These are phyloP conservation scores for Muscidifurax raptorellus DNA, from an alignment of 1,140 invertebrate species.

Conservation along the genomic window DNA sequence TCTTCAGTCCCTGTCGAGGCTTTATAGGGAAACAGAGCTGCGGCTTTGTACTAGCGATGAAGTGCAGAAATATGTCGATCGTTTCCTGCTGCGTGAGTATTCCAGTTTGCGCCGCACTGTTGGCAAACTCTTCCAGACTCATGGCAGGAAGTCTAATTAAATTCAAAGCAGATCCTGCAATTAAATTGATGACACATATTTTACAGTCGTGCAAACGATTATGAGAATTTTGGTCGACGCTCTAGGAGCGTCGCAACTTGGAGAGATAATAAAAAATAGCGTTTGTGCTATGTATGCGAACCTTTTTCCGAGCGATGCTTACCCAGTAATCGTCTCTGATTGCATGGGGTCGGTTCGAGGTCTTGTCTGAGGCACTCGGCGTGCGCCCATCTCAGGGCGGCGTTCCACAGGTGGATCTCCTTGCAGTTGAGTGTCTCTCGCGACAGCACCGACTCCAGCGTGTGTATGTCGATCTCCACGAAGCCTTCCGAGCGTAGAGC, in stretches of 20 bases:
- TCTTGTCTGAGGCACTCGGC: constrained; percentile 89
- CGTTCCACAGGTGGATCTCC: constrained; percentile 92
- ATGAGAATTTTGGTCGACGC: not conserved
- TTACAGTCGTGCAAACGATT: constrained; percentile 60
- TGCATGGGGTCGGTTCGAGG: constrained; percentile 83
- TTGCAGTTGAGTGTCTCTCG: constrained; percentile 94
- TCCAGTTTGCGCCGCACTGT: constrained; percentile 91
- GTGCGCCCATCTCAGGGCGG: constrained; percentile 91
- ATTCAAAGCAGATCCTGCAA: constrained; percentile 87
- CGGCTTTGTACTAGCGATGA: constrained; percentile 90
- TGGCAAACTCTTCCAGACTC: constrained; percentile 93
- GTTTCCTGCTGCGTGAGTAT: constrained; percentile 93
- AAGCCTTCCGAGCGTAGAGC: constrained; percentile 94
- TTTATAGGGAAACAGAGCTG: constrained; percentile 87
- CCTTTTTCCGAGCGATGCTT: constrained; percentile 44
- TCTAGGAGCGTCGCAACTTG: not conserved
- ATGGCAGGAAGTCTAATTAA: constrained; percentile 93
- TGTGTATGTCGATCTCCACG: constrained; percentile 92
- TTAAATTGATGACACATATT: constrained; percentile 75
- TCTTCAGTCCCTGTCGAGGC: constrained; percentile 88
- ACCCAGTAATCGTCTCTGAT: constrained; percentile 73
- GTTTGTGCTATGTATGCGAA: not conserved
- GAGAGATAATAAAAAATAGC: not conserved
- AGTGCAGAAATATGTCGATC: constrained; percentile 94
- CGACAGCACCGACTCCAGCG: constrained; percentile 89